Evolutionary conservation across 2,113 vertebrate species (phyloP), one percentile per base, ranked within the genome.

Genomic region (Isurus oxyrinchus): DNA sequence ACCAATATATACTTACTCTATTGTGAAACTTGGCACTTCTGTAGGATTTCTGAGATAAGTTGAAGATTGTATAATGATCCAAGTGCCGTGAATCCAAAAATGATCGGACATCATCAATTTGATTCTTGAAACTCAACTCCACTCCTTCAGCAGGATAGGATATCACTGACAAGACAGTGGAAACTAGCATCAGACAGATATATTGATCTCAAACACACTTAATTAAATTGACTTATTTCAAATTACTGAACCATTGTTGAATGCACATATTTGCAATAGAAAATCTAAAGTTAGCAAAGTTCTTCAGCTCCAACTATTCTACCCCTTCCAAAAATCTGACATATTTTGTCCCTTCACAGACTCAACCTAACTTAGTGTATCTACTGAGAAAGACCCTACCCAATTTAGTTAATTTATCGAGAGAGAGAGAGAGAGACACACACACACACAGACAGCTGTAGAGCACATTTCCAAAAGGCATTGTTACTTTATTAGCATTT

Each of bases 11-110:
- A 96, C 99, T 98, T 98, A 99, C 99, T 98, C 99, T 98, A 98
- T 99, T 99, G 97, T 99, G 99, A 97, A 99, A 99, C 97, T 99
- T 99, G 98, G 99, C 99, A 96, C 98, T 99, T 76, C 99, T 98
- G 97, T 99, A 99, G 96, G 99, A 99, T 97, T 99, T 99, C 97
- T 99, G 99, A 0, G 99, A 99, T 95, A 99, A 97, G 97, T 99
- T 99, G 98, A 99, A 99, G 97, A 99, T 99, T 2, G 99, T 99
- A 97, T 99, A 99, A 98, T 99, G 99, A 97, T 99, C 99, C 1
- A 99, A 98, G 97, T 99, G 99, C 72, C 99, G 98, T 96, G 99
- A 99, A 97, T 99, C 99, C 96, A 99, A 97, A 97, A 99, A 99
- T 0, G 99, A 99, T 96, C 99, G 98, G n/a, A 99, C 99, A 49